Evolutionary conservation across 2,888 invertebrate genomes (phyloP), one percentile per base, ranked within the genome.

Genomic region (Timema podura): DNA sequence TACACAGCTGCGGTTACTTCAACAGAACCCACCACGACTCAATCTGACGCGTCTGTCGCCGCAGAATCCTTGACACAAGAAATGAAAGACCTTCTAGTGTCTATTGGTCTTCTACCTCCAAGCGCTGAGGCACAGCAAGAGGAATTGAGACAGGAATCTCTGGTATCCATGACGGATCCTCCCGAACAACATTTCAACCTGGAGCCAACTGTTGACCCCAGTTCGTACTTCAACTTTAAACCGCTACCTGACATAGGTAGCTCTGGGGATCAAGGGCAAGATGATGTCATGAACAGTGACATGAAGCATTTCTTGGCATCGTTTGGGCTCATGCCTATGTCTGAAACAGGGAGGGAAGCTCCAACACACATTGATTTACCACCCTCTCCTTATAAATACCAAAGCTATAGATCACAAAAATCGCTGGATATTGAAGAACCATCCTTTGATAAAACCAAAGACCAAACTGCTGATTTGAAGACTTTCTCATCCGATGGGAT

Each of bases 271-370:
- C 48, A 66, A 2, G 65, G 59, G 10, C 54, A 69, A 46, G 57
- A 65, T 30, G 47, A 69, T n/a, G 67, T 47, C 44, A 72, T 76
- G 44, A 74, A 73, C 46, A 75, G 78, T 45, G 82, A 81, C 45
- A 83, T 84, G 81, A 79, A 78, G 67, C 79, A 81, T n/a, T 83
- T 83, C 64, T 73, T 84, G 51, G 80, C 81, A 0, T 79, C 76
- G 48, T 84, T 83, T 70, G 84, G 84, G 2, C 77, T 84, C 1
- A 79, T 82, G 0, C 70, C 76, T 44, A 61, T 61, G 64, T 65
- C 69, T n/a, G 66, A 64, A 57, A 45, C 59, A 13, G 54, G 30
- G 6, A 57, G 54, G 44, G 44, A 16, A 48, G 57, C 46, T 6
- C 13, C 68, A 49, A 64, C n/a, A 16, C 45, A 64, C 30, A 61